Conservation (phyloP, 2,797 vertebrate genomes). For the Girardinus metallicus region DNA sequence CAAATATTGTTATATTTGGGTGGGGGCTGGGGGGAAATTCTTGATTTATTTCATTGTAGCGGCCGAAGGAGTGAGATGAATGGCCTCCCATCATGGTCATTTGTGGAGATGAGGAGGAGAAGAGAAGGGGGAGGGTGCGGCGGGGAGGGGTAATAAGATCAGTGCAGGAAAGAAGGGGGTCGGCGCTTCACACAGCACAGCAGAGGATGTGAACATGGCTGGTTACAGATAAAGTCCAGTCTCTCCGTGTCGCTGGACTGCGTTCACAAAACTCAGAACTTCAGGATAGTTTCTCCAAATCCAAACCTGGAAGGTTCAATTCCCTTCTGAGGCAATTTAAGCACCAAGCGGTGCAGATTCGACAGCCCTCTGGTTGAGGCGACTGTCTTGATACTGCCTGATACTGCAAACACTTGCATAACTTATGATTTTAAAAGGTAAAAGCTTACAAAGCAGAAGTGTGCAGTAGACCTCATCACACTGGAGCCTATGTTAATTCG, state of each 20-base stretch:
- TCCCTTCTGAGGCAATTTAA: slow-evolving; percentile 11
- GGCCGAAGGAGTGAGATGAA: slow-evolving; percentile 95
- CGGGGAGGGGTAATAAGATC: slow-evolving; percentile 60
- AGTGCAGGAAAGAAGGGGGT: slow-evolving; percentile 14
- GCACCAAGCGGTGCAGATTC: slow-evolving; percentile 17
- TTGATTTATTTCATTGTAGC: slow-evolving; percentile 98
- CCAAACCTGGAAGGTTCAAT: slow-evolving; percentile 18
- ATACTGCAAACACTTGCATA: not conserved
- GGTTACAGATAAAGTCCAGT: slow-evolving; percentile 43
- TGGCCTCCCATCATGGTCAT: slow-evolving; percentile 94
- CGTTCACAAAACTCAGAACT: slow-evolving; percentile 35
- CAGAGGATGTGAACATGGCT: slow-evolving; percentile 53
- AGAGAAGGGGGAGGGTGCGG: slow-evolving; percentile 14
- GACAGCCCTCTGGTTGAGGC: not conserved
- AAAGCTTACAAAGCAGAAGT: not conserved
- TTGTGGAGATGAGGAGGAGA: slow-evolving; percentile 81
- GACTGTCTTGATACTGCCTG: not conserved
- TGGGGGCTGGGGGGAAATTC: slow-evolving; percentile 74
- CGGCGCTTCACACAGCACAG: slow-evolving; percentile 37
- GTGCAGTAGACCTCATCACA: not conserved
- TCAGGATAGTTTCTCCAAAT: slow-evolving; percentile 62
- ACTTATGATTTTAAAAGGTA: not conserved
- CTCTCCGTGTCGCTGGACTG: slow-evolving; percentile 37
- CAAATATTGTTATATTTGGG: slow-evolving; percentile 99
- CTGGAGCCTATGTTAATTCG: not conserved